Evolutionary conservation across 2,888 invertebrate genomes (phyloP), one percentile per base, ranked within the genome.

Genomic region (Drosophila colorata): DNA sequence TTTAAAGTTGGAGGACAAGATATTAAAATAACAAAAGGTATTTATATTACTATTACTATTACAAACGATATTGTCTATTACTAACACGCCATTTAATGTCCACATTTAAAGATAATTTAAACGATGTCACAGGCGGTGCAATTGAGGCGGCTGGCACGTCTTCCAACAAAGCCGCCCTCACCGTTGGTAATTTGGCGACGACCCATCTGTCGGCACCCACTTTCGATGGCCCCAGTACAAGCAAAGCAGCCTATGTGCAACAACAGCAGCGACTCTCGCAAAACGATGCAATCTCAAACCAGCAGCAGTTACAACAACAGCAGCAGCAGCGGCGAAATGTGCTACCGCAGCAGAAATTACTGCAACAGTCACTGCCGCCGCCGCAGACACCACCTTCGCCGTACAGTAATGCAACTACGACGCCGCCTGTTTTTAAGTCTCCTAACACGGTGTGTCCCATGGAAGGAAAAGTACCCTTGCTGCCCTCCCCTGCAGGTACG

Each of bases 401-500:
- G 51, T 78, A 59, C 74, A 74, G 49, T 58, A 75, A 65, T 70
- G 63, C 70, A 49, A 75, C 69, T 33, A 79, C 79, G n/a, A 82
- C 78, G 13, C 87, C 89, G 57, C 87, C 90, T 31, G 86, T 92
- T 44, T 95, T 95, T 92, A 95, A 95, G 85, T 96, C 96, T 66
- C 98, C 98, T 46, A 97, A 97, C 93, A 97, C 97, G 72, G 96
- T 97, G 74, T 97, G 97, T 77, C 97, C 97, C 4, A 95, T 95
- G 93, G 96, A 96, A 90, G 95, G 95, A 82, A 96, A 96, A 93
- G 93, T 94, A 66, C 92, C 91, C 41, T 93, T 94, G 85, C 93
- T 94, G 81, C 93, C 93, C 80, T 68, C 88, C 14, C 93, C 93
- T 91, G 94, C 79, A 20, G 93, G 93, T 38, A 90, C 93, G 91